phyloP scores from a whole-genome alignment of 37 sponge, comb jelly and placozoan genomes.

The Ephydatia muelleri region DNA sequence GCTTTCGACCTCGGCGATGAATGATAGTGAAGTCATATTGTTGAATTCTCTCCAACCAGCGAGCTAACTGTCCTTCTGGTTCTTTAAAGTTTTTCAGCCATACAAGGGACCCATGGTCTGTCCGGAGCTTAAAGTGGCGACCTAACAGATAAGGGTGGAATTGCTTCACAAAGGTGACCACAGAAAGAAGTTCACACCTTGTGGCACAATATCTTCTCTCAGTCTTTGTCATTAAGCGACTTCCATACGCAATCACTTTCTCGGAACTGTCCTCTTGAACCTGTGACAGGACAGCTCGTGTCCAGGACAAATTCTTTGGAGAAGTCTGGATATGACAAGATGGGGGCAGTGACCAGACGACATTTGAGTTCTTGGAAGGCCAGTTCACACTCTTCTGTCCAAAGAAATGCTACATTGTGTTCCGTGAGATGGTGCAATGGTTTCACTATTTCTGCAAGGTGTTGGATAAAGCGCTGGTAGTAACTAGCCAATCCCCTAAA shows the following conservation, averaged over 20 bases:
- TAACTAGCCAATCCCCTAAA: constrained; percentile 34
- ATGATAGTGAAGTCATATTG: constrained; percentile 31
- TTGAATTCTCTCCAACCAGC: constrained; percentile 29
- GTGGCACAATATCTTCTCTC: constrained; percentile 35
- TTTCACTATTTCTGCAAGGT: constrained; percentile 25
- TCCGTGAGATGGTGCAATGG: constrained; percentile 39
- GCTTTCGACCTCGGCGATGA: constrained; percentile 8
- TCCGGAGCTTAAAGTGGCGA: too few relatives aligned
- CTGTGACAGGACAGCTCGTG: constrained; percentile 33
- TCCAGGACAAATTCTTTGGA: constrained; percentile 26
- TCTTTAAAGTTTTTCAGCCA: constrained; percentile 38
- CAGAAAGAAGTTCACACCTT: constrained; percentile 24
- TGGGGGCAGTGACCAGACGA: too few relatives aligned
- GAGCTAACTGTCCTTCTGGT: constrained; percentile 39
- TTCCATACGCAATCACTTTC: constrained; percentile 23
- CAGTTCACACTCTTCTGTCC: constrained; percentile 16
- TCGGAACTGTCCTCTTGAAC: constrained; percentile 3
- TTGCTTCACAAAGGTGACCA: constrained; percentile 20
- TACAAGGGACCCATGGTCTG: constrained; percentile 15
- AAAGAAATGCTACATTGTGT: constrained; percentile 10
- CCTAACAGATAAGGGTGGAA: constrained; percentile 14
- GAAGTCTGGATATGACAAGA: constrained; percentile 39
- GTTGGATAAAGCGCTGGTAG: constrained; percentile 12
- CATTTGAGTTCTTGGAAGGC: constrained; percentile 25
- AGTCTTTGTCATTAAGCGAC: constrained; percentile 3